phyloP scores from a whole-genome alignment of 2,888 invertebrate species.

The Cinara cedri region DNA sequence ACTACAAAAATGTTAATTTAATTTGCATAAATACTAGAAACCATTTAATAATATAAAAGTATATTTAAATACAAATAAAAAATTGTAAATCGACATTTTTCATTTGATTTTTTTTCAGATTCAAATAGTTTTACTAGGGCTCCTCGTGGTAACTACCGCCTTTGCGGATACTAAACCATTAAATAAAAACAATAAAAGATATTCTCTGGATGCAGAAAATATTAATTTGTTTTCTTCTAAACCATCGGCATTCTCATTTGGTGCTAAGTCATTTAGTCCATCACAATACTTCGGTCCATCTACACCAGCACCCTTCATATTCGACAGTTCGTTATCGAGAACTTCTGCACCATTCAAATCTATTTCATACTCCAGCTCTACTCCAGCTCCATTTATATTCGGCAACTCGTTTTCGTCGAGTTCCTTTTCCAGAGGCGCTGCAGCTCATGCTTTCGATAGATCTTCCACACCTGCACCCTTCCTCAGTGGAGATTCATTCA shows the following conservation, averaged over 20 bases:
- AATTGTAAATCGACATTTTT: neutral
- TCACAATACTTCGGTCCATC: constrained; percentile 18
- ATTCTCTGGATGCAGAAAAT: neutral
- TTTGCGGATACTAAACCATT: constrained; percentile 3
- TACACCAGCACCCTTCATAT: constrained; percentile 1
- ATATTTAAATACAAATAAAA: neutral
- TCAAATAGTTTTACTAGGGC: constrained; percentile 17
- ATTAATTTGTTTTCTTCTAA: neutral
- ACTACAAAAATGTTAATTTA: too few relatives aligned
- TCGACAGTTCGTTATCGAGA: constrained; percentile 1
- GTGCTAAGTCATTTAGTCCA: neutral
- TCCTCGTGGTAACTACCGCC: constrained; percentile 17
- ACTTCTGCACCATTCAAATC: constrained; percentile 43
- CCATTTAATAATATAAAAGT: neutral
- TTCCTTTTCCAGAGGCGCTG: neutral
- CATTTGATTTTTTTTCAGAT: constrained; percentile 23
- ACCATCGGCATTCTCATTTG: constrained; percentile 6
- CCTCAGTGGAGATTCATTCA: too few relatives aligned
- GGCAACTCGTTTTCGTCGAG: neutral
- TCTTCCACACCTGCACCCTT: too few relatives aligned
- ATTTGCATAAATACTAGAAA: neutral
- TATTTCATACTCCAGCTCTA: constrained; percentile 11
- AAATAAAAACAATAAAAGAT: neutral
- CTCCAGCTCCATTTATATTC: constrained; percentile 11
- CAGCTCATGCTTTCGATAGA: neutral